Evolutionary conservation across 2,888 invertebrate genomes (phyloP).

Genomic region (Thysanoteuthis rhombus): DNA sequence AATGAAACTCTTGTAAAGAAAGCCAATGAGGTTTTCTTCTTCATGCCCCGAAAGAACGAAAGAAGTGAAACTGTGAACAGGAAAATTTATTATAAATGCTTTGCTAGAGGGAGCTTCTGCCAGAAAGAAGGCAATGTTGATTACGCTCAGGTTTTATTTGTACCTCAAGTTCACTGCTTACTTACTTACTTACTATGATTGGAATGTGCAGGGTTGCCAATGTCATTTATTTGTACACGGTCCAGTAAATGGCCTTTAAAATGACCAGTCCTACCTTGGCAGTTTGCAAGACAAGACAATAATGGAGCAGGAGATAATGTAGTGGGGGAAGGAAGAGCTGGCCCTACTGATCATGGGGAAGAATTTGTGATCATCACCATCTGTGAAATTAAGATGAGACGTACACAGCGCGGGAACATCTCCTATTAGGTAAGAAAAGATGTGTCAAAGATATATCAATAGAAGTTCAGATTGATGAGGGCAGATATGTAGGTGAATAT

Average conservation of each 20-base stretch:
- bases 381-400: not conserved
- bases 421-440: not conserved
- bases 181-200: not conserved
- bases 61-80: not conserved
- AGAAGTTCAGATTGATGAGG: not conserved
- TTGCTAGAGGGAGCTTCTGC: not conserved
- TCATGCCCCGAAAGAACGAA: not conserved
- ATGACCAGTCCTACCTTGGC: not conserved
- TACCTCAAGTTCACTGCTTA: not conserved
- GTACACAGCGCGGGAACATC: not conserved
- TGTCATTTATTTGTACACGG: constrained; percentile 12
- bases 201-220: not conserved
- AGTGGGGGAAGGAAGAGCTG: not conserved
- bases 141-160: not conserved
- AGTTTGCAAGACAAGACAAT: constrained; percentile 12
- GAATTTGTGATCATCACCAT: not conserved
- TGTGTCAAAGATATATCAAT: not conserved
- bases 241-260: constrained; percentile 12
- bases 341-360: not conserved
- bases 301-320: not conserved
- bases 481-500: not conserved
- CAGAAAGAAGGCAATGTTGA: not conserved
- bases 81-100: not conserved
- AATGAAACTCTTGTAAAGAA: not conserved
- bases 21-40: not conserved